A percentile compares a stretch with the other conserved stretches of the same genome.
Evolutionary conservation across 2,888 invertebrate species (phyloP).

Genomic region (Carpatolechia fugitivella): DNA sequence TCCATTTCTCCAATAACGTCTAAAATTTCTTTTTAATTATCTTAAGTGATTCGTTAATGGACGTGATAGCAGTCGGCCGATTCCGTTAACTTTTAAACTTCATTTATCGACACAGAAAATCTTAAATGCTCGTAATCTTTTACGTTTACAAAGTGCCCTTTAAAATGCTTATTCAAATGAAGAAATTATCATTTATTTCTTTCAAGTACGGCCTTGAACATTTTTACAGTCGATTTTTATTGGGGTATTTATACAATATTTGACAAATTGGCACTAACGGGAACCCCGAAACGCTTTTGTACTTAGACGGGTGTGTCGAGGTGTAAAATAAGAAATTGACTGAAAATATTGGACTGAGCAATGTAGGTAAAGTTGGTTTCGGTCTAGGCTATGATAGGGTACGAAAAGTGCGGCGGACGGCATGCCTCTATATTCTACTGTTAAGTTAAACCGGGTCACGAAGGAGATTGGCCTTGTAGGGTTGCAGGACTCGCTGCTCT

Average conservation of each 20-base stretch:
- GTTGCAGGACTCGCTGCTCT: too few species aligned
- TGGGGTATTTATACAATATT: not conserved
- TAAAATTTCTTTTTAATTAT: slow-evolving; percentile 51
- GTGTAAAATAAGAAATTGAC: slow-evolving; percentile 76
- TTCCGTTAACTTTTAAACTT: slow-evolving; percentile 40
- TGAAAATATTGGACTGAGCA: slow-evolving; percentile 77
- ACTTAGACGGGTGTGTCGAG: slow-evolving; percentile 66
- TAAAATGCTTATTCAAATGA: slow-evolving; percentile 43
- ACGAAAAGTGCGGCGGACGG: slow-evolving; percentile 71
- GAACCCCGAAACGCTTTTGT: slow-evolving; percentile 58
- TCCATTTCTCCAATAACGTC: slow-evolving; percentile 35
- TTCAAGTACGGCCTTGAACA: slow-evolving; percentile 23
- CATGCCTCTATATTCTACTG: slow-evolving; percentile 59
- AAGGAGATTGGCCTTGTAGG: slow-evolving; percentile 36
- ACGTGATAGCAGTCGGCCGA: slow-evolving; percentile 34
- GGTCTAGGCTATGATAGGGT: slow-evolving; percentile 72
- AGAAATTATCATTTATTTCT: slow-evolving; percentile 41
- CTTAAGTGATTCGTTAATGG: slow-evolving; percentile 53
- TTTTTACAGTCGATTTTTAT: not conserved
- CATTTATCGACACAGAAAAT: slow-evolving; percentile 39
- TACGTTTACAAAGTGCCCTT: slow-evolving; percentile 41
- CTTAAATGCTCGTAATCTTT: slow-evolving; percentile 45
- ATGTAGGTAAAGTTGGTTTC: slow-evolving; percentile 71
- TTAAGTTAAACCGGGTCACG: slow-evolving; percentile 43
- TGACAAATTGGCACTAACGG: slow-evolving; percentile 38